phyloP scores from a whole-genome alignment of 2,888 invertebrate species.

The Drosophila histrio region DNA sequence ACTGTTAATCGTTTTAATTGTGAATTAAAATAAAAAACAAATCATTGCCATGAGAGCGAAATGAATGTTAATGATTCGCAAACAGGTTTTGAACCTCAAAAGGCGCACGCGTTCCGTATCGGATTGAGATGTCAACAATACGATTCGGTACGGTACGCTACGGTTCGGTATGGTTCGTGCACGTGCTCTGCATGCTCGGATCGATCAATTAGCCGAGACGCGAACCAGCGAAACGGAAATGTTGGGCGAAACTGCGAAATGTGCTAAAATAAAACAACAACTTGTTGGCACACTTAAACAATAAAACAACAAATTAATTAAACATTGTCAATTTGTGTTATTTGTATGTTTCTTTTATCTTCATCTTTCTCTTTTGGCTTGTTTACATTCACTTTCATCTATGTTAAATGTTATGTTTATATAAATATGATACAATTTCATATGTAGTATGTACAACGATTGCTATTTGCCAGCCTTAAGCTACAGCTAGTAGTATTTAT shows the following conservation, averaged over 20 bases:
- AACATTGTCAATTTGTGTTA: conserved; percentile 15
- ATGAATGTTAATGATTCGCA: conserved; percentile 64
- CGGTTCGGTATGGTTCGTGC: conserved; percentile 23
- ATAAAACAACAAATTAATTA: conserved; percentile 21
- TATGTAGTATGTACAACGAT: conserved; percentile 38
- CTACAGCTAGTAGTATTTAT: conserved; percentile 21
- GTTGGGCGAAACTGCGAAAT: not conserved
- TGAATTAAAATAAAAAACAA: conserved; percentile 74
- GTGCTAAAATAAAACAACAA: conserved; percentile 9
- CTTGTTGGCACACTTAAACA: conserved; percentile 11
- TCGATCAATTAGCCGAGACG: conserved; percentile 29
- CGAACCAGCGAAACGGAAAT: conserved; percentile 22
- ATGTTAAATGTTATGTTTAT: conserved; percentile 40
- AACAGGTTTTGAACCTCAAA: conserved; percentile 15
- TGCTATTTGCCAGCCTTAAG: conserved; percentile 30
- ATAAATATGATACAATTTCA: conserved; percentile 47
- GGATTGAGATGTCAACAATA: not conserved
- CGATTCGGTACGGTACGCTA: not conserved
- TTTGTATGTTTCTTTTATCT: conserved; percentile 1
- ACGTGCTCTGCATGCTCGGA: conserved; percentile 44
- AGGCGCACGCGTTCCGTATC: conserved; percentile 3
- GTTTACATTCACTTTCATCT: conserved; percentile 73
- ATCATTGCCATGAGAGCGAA: conserved; percentile 66
- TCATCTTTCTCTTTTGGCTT: conserved; percentile 62
- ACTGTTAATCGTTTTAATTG: conserved; percentile 21